Percentiles rank a stretch among this genome's conserved stretches.
Conservation (phyloP, 2,113 vertebrate species). For the Cephalopholis sonnerati region DNA sequence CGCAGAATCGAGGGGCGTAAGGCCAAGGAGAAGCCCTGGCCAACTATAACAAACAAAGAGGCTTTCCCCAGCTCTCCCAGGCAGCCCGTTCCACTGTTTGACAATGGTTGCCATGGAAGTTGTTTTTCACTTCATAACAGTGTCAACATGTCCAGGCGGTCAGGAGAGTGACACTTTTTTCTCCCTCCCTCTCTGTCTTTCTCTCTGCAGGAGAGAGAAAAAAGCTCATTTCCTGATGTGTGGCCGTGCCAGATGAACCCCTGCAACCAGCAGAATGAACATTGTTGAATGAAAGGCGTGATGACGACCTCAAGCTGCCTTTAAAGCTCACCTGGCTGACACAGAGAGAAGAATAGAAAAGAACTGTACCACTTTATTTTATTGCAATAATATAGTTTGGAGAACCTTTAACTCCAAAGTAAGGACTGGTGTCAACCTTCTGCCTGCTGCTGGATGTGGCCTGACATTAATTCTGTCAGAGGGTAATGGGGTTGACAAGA, state of each 20-base stretch:
- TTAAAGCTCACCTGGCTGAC: slow-evolving; percentile 1
- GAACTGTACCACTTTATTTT: not conserved
- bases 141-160: slow-evolving; percentile 80
- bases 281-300: not conserved
- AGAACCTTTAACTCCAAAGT: slow-evolving; percentile 46
- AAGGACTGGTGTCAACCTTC: slow-evolving; percentile 34
- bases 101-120: slow-evolving; percentile 95
- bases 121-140: slow-evolving; percentile 93
- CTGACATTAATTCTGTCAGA: slow-evolving; percentile 69
- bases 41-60: slow-evolving; percentile 92
- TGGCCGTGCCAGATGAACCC: slow-evolving; percentile 64
- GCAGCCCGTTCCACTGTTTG: slow-evolving; percentile 86
- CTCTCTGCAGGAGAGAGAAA: slow-evolving; percentile 35
- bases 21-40: slow-evolving; percentile 84
- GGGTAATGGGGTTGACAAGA: slow-evolving; percentile 72
- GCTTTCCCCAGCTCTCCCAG: slow-evolving; percentile 91
- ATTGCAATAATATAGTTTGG: slow-evolving; percentile 10
- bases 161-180: slow-evolving; percentile 74
- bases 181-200: slow-evolving; percentile 34
- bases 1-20: slow-evolving; percentile 83
- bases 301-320: not conserved
- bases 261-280: slow-evolving; percentile 9
- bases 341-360: not conserved
- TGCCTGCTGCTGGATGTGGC: slow-evolving; percentile 50
- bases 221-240: slow-evolving; percentile 69